Conservation (phyloP, 37 sponge, comb jelly and placozoan genomes). For the Chondrilla cf. caribensis region DNA sequence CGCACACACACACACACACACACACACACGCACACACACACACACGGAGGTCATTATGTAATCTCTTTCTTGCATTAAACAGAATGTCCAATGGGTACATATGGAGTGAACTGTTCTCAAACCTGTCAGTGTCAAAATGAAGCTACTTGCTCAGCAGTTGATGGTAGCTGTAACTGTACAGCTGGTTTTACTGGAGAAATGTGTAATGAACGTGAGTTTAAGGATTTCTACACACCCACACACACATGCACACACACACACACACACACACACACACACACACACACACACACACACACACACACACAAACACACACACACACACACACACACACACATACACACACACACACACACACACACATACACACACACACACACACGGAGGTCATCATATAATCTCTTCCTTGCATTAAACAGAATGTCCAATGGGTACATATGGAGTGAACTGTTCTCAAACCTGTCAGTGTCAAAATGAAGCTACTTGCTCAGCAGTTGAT, state of each 20-base stretch:
- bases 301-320: too few relatives aligned
- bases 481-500: neutral
- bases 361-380: too few relatives aligned
- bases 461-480: constrained; percentile 28
- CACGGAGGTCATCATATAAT: too few relatives aligned
- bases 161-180: constrained; percentile 5
- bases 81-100: constrained; percentile 4
- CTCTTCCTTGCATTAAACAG: neutral
- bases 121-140: constrained; percentile 24
- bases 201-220: constrained; percentile 9
- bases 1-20: neutral
- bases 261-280: too few relatives aligned
- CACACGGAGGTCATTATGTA: neutral
- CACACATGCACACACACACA: too few relatives aligned
- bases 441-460: neutral
- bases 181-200: constrained; percentile 23
- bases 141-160: neutral
- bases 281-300: too few relatives aligned
- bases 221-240: neutral
- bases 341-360: too few relatives aligned
- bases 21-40: neutral
- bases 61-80: neutral
- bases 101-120: neutral
- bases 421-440: constrained; percentile 4
- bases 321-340: too few relatives aligned